A percentile compares a stretch with the other conserved stretches of the same genome.
Evolutionary conservation across 2,113 vertebrate species (phyloP).

Genomic region (Microtus pennsylvanicus): DNA sequence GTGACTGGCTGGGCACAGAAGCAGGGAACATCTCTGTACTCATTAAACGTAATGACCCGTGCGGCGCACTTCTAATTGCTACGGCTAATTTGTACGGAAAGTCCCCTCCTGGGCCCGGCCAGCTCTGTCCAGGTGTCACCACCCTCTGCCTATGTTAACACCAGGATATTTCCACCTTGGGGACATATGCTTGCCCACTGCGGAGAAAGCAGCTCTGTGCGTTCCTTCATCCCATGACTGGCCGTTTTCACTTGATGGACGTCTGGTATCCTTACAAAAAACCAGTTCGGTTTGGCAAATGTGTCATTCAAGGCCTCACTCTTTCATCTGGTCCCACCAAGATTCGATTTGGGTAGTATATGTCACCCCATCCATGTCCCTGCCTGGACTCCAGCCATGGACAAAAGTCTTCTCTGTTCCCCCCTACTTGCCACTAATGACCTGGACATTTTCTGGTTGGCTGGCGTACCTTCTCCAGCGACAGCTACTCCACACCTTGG

Average conservation of each 20-base stretch:
- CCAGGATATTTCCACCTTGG: background rate
- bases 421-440: conserved; percentile 58
- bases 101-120: background rate
- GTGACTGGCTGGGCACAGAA: background rate
- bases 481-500: conserved; percentile 62
- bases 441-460: conserved; percentile 80
- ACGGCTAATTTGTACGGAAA: accelerated
- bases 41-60: background rate
- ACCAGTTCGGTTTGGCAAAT: background rate
- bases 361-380: conserved; percentile 47
- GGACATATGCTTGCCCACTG: accelerated
- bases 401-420: conserved; percentile 60
- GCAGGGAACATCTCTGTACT: background rate
- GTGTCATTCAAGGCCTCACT: background rate
- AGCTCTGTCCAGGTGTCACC: background rate
- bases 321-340: background rate
- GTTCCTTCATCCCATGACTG: background rate
- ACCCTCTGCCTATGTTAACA: too few relatives aligned
- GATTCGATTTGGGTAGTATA: conserved; percentile 62
- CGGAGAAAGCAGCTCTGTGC: accelerated
- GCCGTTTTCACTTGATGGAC: background rate
- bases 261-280: background rate
- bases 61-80: background rate
- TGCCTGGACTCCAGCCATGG: conserved; percentile 65
- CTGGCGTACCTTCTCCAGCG: conserved; percentile 38